Base-by-base conservation (phyloP, 2,113 vertebrate genomes). In the Phyllostomus discolor region DNA sequence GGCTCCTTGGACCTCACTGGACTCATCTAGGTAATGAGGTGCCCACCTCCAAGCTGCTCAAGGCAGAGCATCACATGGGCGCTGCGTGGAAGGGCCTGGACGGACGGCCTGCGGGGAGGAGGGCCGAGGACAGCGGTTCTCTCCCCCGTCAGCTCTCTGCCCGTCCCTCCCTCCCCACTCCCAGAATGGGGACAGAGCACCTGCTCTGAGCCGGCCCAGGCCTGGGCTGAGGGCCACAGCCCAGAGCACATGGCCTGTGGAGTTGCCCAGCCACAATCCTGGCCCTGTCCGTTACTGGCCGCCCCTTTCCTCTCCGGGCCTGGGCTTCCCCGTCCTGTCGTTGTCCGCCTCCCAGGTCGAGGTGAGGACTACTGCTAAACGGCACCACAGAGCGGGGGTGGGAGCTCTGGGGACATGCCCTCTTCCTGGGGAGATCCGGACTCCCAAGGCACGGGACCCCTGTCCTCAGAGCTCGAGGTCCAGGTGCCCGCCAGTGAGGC, bases 161-260 rank as follows among this genome's bases (percentile, higher is more conserved):
- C 22, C 0, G 8, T 28, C 0, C 33, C n/a, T 10, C 33, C 2
- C 0, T 10, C 33, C n/a, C 33, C 1, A 4, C 24, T 24, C 10
- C 28, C 15, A 52, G 50, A 52, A 43, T 6, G 15, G 16, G 7
- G 38, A 50, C 17, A 10, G 48, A 75, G 17, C 26, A 15, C 46
- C 66, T 64, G 22, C 83, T 38, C 46, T 3, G 62, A 66, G 35
- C 10, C 2, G 1, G n/a, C 52, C 41, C n/a, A 69, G 82, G 33
- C 15, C 69, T 17, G 41, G 10, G 46, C 46, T 10, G 26, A 70
- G n/a, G 24, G 33, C 38, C 10, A 7, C 3, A 33, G 41, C 31
- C 5, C 2, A 66, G 64, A 48, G 43, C 10, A 7, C 10, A 17
- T 11, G 9, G 64, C 43, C 57, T 50, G 48, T 14, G 41, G 48